These are phyloP conservation scores for Dendrolimus kikuchii DNA, from an alignment of 1,140 invertebrate species.

Conservation along the genomic window DNA sequence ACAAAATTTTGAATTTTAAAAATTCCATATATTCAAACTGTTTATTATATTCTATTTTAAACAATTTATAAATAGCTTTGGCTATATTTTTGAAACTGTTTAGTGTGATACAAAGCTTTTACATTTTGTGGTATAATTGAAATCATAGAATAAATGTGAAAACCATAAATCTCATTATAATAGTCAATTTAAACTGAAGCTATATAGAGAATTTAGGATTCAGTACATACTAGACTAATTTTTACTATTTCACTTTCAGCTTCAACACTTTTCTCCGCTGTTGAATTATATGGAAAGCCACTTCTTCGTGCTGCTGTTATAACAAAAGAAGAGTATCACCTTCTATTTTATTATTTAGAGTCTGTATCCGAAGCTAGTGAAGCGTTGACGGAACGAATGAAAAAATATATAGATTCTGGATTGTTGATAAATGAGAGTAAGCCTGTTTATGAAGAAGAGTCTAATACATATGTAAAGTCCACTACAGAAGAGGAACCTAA, in stretches of 20 bases:
- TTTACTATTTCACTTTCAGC: slow-evolving; percentile 54
- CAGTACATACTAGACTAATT: slow-evolving; percentile 10
- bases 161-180: too few species aligned
- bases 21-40: too few species aligned
- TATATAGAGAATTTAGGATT: neutral
- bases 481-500: slow-evolving; percentile 35
- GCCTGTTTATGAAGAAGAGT: slow-evolving; percentile 22
- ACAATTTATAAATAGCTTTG: too few species aligned
- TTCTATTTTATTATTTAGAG: slow-evolving; percentile 64
- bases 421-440: slow-evolving; percentile 42
- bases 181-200: too few species aligned
- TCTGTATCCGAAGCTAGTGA: slow-evolving; percentile 67
- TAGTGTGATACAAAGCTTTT: too few species aligned
- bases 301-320: slow-evolving; percentile 59
- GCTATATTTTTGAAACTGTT: too few species aligned
- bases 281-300: slow-evolving; percentile 65
- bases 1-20: too few species aligned
- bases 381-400: slow-evolving; percentile 59
- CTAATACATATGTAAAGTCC: slow-evolving; percentile 22
- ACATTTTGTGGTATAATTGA: too few species aligned
- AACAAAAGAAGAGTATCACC: slow-evolving; percentile 61
- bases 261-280: slow-evolving; percentile 57
- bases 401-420: slow-evolving; percentile 66
- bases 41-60: too few species aligned
- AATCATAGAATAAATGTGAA: too few species aligned